Evolutionary conservation across 2,888 invertebrate genomes (phyloP), one percentile per base, ranked within the genome.

Genomic region (Agriopis aurantiaria): DNA sequence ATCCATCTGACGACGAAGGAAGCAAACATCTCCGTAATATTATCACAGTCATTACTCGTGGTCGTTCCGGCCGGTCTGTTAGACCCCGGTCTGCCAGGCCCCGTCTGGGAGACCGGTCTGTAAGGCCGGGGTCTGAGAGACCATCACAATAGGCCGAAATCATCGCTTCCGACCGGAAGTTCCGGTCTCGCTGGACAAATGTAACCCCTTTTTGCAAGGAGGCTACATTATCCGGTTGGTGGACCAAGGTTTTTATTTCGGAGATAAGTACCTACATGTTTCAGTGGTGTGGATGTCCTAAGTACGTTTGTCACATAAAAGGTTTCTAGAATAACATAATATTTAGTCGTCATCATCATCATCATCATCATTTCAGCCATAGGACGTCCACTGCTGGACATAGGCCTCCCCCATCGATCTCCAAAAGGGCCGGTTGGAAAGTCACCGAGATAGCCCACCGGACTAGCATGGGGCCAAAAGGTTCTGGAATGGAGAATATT

Each of bases 91-190:
- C 53, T 49, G 46, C 67, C 73, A 80, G 82, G 78, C 81, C 80
- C 78, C 80, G 86, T 87, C 84, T 80, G 83, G 81, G 81, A 77
- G 74, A 73, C 51, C 56, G 49, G 49, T 51, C 14, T 51, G 60
- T 58, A 84, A 80, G 82, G 78, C 81, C 79, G 80, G 58, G 83
- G 81, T 76, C 73, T 83, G 83, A 83, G 78, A 58, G 70, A 71
- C 53, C 45, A 52, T 62, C 61, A 53, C 62, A 62, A 62, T 53
- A 62, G 62, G 62, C 62, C 53, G 53, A 53, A 62, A 62, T 62
- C 62, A 45, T 62, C 62, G 62, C 53, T 53, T 62, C 62, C 62
- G 62, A 46, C 62, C 62, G 62, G 62, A 62, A 62, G 43, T 53
- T 62, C 71, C 83, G 84, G 81, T 76, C 74, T 83, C 82, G 84